These are phyloP conservation scores for Scolopax bukidnonensis DNA, from an alignment of 2,797 vertebrate species.

Conservation along the genomic window DNA sequence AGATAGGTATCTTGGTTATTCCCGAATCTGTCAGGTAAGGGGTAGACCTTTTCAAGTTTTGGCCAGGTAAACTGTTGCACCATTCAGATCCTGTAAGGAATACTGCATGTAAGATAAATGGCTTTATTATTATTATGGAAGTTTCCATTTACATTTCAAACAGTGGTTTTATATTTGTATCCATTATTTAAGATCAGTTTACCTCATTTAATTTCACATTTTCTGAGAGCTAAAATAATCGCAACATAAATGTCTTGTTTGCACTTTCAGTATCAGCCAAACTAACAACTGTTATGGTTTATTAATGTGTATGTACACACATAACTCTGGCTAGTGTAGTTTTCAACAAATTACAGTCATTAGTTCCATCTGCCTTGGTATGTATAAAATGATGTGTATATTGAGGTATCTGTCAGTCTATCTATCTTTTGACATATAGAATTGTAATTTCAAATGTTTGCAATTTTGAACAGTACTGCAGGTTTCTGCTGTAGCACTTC, in stretches of 20 bases:
- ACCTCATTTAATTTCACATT: not conserved
- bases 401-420: not conserved
- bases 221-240: not conserved
- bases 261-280: not conserved
- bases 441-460: not conserved
- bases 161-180: not conserved
- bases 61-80: not conserved
- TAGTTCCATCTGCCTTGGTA: not conserved
- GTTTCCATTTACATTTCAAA: not conserved
- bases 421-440: not conserved
- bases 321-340: not conserved
- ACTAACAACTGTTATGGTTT: not conserved
- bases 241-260: not conserved
- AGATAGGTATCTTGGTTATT: not conserved
- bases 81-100: not conserved
- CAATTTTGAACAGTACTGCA: not conserved
- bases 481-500: not conserved
- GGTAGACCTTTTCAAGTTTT: not conserved
- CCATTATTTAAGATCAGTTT: slow-evolving; percentile 22
- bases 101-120: not conserved
- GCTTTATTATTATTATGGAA: not conserved
- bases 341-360: slow-evolving; percentile 4
- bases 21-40: not conserved
- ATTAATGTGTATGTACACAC: not conserved
- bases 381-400: not conserved